Conservation (phyloP, 1,140 invertebrate species). For the Bradysia coprophila region DNA sequence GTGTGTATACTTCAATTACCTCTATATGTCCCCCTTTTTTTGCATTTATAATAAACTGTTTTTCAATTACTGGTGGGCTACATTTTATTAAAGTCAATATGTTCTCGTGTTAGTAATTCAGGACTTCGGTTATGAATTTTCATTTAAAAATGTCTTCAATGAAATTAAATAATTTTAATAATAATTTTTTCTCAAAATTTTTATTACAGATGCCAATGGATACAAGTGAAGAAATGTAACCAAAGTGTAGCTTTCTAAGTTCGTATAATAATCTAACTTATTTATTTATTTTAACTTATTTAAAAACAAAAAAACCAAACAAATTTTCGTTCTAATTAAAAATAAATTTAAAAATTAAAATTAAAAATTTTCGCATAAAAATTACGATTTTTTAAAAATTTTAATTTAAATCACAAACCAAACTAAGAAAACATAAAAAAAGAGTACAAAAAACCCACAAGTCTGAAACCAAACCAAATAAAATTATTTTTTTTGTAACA, state of each 20-base stretch:
- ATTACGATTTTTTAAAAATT: not conserved
- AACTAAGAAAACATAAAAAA: not conserved
- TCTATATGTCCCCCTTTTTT: too few species aligned
- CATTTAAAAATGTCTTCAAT: too few species aligned
- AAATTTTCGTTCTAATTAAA: not conserved
- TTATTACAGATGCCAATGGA: not conserved
- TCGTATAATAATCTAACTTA: not conserved
- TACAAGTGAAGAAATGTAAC: not conserved
- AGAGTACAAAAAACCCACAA: not conserved
- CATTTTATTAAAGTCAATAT: too few species aligned
- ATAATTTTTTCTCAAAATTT: not conserved
- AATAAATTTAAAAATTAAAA: not conserved
- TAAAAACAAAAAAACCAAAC: too few species aligned
- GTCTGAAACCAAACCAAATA: conserved; percentile 1
- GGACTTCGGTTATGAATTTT: too few species aligned
- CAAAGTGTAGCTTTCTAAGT: not conserved
- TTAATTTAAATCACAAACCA: not conserved
- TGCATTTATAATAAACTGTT: too few species aligned
- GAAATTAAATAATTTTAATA: not conserved
- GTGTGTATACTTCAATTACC: too few species aligned
- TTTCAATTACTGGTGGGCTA: too few species aligned
- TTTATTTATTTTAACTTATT: not conserved
- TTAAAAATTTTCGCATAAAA: not conserved
- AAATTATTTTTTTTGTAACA: too few species aligned
- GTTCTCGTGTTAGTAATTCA: too few species aligned